Evolutionary conservation across 2,888 invertebrate genomes (phyloP).

Genomic region (Zaprionus bogoriensis): DNA sequence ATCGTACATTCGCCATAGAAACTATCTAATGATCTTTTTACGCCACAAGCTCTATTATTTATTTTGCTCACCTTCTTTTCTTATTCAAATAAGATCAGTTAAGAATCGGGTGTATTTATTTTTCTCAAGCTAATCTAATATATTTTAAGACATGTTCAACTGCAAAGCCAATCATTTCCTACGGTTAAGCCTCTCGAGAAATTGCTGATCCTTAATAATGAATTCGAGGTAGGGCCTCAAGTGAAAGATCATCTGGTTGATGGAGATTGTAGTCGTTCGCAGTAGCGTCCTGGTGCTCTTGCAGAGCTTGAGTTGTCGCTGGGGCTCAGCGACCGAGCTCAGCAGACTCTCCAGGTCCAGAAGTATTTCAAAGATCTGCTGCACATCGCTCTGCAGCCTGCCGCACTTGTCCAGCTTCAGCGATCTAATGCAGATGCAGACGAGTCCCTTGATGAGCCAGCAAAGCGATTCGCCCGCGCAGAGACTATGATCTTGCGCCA

Average conservation of each 20-base stretch:
- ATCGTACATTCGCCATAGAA: too few relatives aligned
- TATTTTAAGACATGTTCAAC: too few relatives aligned
- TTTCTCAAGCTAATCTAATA: too few relatives aligned
- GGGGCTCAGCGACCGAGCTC: too few relatives aligned
- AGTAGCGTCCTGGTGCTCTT: background rate
- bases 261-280: background rate
- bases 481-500: background rate
- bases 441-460: constrained; percentile 26
- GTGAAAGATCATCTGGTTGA: background rate
- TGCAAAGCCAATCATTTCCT: too few relatives aligned
- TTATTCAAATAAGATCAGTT: too few relatives aligned
- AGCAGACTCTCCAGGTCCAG: constrained; percentile 7
- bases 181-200: too few relatives aligned
- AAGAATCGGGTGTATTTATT: too few relatives aligned
- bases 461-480: background rate
- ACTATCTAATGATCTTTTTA: too few relatives aligned
- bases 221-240: background rate
- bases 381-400: constrained; percentile 5
- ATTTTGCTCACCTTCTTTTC: too few relatives aligned
- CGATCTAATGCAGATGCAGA: constrained; percentile 19
- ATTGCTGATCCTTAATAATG: background rate
- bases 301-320: background rate
- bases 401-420: background rate
- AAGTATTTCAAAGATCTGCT: constrained; percentile 1
- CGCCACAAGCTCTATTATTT: too few relatives aligned